These are phyloP conservation scores for Crotalus helleri DNA, from an alignment of 2,113 vertebrate genomes.

Conservation along the genomic window DNA sequence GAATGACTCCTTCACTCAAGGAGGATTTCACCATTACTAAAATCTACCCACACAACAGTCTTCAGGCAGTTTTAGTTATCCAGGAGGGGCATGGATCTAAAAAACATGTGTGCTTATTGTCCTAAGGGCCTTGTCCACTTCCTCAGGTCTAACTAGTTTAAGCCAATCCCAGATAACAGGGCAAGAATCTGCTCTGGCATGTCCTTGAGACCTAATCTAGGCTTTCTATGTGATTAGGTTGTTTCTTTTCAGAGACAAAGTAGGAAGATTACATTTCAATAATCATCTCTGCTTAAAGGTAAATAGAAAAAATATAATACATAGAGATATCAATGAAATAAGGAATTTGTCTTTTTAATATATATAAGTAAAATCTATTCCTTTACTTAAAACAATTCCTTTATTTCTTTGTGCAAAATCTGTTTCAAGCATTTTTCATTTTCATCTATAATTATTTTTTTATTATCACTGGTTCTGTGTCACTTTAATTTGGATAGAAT, in stretches of 20 bases:
- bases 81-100: not conserved
- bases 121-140: not conserved
- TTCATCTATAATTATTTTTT: constrained; percentile 5
- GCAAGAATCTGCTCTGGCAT: not conserved
- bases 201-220: not conserved
- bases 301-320: not conserved
- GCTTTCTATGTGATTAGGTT: not conserved
- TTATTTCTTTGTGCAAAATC: not conserved
- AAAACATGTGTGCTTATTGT: not conserved
- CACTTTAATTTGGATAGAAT: not conserved
- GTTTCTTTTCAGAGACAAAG: not conserved
- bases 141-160: not conserved
- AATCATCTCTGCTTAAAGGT: not conserved
- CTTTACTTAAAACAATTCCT: not conserved
- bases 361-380: not conserved
- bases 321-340: not conserved
- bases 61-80: not conserved
- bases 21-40: not conserved
- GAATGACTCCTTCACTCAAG: too few species aligned
- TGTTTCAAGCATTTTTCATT: constrained; percentile 5
- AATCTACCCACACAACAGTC: not conserved
- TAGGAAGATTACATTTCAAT: not conserved
- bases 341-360: not conserved
- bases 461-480: not conserved
- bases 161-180: not conserved